Conservation (phyloP, 2,113 vertebrate species). For the Alaudala cheleensis region DNA sequence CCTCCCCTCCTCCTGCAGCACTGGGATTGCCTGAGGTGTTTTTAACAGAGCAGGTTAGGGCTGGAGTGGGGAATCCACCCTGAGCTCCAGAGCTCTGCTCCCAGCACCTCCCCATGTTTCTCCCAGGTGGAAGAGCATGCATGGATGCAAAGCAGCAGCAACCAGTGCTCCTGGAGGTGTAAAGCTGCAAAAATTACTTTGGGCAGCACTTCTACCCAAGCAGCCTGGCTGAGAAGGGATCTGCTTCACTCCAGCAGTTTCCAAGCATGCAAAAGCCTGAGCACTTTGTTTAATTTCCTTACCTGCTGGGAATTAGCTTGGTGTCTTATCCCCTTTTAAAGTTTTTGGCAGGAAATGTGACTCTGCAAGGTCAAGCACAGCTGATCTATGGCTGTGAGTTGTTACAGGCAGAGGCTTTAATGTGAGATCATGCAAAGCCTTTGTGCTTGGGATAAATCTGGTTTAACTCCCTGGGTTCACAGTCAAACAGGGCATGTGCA, state of each 20-base stretch:
- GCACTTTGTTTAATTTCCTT: conserved; percentile 1
- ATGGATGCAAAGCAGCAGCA: neutral
- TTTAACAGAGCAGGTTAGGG: neutral
- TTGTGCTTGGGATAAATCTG: neutral
- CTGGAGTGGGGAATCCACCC: neutral
- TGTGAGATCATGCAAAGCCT: neutral
- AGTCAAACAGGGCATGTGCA: neutral
- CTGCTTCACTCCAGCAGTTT: neutral
- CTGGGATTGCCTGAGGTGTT: neutral
- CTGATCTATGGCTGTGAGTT: neutral
- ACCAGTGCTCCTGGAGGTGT: neutral
- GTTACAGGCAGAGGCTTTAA: neutral
- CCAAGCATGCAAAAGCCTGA: neutral
- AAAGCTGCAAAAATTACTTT: neutral
- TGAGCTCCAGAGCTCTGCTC: neutral
- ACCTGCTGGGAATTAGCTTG: conserved; percentile 27
- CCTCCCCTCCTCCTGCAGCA: neutral
- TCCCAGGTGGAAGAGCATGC: neutral
- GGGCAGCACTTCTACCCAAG: neutral
- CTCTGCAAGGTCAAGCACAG: conserved; percentile 16
- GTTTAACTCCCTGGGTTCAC: neutral
- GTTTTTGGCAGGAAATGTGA: conserved; percentile 27
- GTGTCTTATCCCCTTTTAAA: neutral
- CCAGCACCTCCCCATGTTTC: neutral
- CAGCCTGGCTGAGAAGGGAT: neutral